A percentile compares a stretch with the other conserved stretches of the same genome.
These are phyloP conservation scores for Bos indicus DNA, from an alignment of 2,113 vertebrate genomes.

Conservation along the genomic window DNA sequence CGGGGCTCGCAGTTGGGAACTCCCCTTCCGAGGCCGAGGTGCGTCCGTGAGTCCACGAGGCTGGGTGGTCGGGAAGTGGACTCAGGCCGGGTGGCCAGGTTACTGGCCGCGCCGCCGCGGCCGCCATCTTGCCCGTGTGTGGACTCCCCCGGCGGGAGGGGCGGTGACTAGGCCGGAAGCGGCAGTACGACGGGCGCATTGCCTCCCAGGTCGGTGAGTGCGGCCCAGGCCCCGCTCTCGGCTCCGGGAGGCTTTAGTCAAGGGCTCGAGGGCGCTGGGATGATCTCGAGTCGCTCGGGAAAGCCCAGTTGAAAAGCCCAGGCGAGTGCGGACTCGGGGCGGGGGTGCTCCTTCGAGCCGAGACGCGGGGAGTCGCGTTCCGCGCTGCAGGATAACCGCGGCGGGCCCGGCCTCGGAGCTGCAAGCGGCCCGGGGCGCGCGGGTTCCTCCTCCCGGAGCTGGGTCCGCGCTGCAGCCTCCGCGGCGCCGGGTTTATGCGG, in stretches of 20 bases:
- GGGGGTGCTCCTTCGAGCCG: not conserved
- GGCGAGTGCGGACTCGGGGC: not conserved
- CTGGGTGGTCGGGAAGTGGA: not conserved
- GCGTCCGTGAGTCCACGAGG: fast-evolving
- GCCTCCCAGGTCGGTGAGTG: constrained; percentile 55
- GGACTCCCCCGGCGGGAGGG: not conserved
- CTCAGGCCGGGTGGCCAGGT: fast-evolving
- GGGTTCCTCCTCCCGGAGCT: too few relatives aligned
- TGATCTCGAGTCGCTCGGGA: too few relatives aligned
- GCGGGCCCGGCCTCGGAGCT: not conserved
- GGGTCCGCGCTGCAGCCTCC: not conserved
- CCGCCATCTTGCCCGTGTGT: constrained; percentile 48
- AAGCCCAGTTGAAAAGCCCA: not conserved
- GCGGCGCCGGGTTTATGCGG: not conserved
- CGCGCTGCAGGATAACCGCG: not conserved
- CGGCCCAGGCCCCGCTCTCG: not conserved
- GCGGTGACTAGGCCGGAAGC: constrained; percentile 49
- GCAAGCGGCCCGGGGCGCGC: not conserved
- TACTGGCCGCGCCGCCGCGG: not conserved
- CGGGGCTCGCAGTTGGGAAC: not conserved
- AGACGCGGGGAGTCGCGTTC: not conserved
- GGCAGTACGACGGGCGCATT: not conserved
- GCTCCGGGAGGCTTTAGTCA: not conserved
- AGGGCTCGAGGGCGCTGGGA: fast-evolving
- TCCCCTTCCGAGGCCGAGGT: not conserved